Evolutionary conservation across 2,113 vertebrate genomes (phyloP), one percentile per base, ranked within the genome.

Genomic region (Anseranas semipalmata): DNA sequence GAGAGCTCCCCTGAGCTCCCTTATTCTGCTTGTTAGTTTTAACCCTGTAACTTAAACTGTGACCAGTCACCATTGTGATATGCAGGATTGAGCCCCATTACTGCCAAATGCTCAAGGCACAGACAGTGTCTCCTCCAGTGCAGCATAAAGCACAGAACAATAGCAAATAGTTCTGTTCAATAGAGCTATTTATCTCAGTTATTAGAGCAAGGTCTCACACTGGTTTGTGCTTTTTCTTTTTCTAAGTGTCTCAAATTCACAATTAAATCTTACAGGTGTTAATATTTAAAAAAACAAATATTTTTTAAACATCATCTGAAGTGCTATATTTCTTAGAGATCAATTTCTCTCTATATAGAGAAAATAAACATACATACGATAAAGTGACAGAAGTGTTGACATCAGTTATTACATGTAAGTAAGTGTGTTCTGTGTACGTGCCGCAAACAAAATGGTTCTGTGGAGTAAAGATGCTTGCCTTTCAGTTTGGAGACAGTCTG

Each of bases 371-470:
- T 18, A 66, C 4, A 46, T 16, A 39, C 2, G 70, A 22, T 56
- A n/a, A 72, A 96, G 95, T 97, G 95, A 97, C 95, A 96, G 96
- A 97, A 97, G 95, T 76, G 21, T 25, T 72, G 58, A 75, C 79
- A 89, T 60, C 66, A 73, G 33, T 28, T 85, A 81, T 50, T 72
- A 82, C 48, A 90, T 13, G 1, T 86, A 46, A 80, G 1, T 86
- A 46, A 80, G 58, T 93, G 58, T 79, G 76, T 62, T 77, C 41
- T 45, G 33, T 60, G 24, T 58, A 84, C 48, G 35, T 67, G 88
- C n/a, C 76, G 90, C 56, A 90, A 93, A 93, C 65, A 94, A 86
- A 94, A 95, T 85, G 53, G 48, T 84, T 87, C 76, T 39, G 70
- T 90, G 83, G 39, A 94, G 19, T 81, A 68, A 93, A 90, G 39